A percentile compares a stretch with the other conserved stretches of the same genome.
Evolutionary conservation across 2,797 vertebrate genomes (phyloP).

Genomic region (Urophycis tenuis): DNA sequence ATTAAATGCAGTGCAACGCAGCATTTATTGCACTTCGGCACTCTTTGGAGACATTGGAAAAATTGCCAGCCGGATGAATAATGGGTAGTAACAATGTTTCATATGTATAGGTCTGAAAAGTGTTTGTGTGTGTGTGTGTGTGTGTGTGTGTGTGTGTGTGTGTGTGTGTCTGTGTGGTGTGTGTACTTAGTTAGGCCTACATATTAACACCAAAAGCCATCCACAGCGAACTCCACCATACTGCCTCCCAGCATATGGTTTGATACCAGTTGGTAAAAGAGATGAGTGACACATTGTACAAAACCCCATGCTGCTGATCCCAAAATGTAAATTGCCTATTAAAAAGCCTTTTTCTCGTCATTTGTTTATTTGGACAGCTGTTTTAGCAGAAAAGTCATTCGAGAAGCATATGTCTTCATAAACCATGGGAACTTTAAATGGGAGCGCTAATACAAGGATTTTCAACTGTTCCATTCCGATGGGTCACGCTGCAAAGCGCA

Average conservation of each 20-base stretch:
- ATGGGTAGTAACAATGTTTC: neutral
- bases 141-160: neutral
- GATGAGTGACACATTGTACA: constrained; percentile 47
- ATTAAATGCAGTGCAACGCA: constrained; percentile 50
- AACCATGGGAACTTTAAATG: constrained; percentile 33
- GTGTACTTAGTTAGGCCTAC: neutral
- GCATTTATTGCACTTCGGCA: constrained; percentile 38
- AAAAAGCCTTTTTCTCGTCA: constrained; percentile 52
- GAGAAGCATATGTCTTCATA: constrained; percentile 53
- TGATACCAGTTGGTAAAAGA: constrained; percentile 34
- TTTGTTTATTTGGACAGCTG: constrained; percentile 61
- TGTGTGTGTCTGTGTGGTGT: neutral
- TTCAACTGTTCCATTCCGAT: neutral
- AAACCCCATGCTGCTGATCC: constrained; percentile 44
- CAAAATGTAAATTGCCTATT: constrained; percentile 53
- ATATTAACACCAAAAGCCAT: neutral
- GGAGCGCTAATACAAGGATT: constrained; percentile 18
- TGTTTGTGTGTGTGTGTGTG: neutral
- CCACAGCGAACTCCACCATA: neutral
- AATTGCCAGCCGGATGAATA: constrained; percentile 9
- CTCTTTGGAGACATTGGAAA: constrained; percentile 25
- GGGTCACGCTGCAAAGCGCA: neutral
- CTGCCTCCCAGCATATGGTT: constrained; percentile 38
- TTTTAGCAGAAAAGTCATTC: constrained; percentile 39
- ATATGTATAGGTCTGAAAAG: neutral